Evolutionary conservation across 2,888 invertebrate genomes (phyloP).

Genomic region (Terebella lapidaria): DNA sequence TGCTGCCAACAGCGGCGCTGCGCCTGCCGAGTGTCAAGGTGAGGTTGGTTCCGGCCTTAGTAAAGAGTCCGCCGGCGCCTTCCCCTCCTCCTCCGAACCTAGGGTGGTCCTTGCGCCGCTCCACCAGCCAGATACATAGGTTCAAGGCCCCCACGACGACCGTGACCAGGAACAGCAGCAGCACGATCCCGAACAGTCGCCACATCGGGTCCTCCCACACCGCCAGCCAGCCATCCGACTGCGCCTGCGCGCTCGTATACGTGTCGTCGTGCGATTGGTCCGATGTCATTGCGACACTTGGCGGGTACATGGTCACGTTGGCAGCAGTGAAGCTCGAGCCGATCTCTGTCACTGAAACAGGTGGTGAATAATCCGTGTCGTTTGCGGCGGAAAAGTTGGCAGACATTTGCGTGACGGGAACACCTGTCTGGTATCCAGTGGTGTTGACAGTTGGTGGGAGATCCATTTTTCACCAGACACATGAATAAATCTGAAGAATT

Average conservation of each 20-base stretch:
- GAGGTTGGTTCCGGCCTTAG: background rate
- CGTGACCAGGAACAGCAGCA: constrained; percentile 16
- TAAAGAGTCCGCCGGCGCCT: background rate
- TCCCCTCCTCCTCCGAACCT: background rate
- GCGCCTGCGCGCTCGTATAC: background rate
- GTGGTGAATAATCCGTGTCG: no score
- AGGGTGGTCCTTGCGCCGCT: constrained; percentile 5
- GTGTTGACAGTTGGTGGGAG: no score
- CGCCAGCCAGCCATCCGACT: background rate
- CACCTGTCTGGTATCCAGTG: no score
- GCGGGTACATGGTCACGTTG: no score
- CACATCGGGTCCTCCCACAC: constrained; percentile 6
- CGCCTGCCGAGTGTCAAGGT: background rate
- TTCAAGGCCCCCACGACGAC: constrained; percentile 13
- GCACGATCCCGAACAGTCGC: constrained; percentile 16
- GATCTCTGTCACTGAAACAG: no score
- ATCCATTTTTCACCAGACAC: no score
- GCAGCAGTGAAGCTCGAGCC: no score
- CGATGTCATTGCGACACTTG: no score
- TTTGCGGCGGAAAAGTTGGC: no score
- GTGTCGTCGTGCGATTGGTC: no score
- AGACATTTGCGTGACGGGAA: no score
- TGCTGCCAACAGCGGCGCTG: background rate
- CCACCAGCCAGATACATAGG: constrained; percentile 18
- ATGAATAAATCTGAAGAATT: no score